Evolutionary conservation across 2,113 vertebrate genomes (phyloP), one percentile per base, ranked within the genome.

Genomic region (Nematolebias whitei): DNA sequence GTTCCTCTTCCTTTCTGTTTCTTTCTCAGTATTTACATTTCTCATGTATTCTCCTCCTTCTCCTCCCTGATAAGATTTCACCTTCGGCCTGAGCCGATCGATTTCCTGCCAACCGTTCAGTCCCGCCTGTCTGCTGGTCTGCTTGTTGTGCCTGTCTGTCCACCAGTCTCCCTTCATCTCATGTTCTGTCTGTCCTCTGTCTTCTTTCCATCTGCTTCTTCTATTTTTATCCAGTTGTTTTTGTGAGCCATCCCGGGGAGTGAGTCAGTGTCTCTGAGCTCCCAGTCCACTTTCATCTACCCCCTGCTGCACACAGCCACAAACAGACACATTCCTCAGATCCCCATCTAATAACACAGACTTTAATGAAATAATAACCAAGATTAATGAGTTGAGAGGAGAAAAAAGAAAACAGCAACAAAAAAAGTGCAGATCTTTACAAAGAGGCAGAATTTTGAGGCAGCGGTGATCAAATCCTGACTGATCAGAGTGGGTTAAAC

Each of bases 261-360:
- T 89, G 80, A 84, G 74, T 87, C 82, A 87, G 63, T 74, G 65
- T 84, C 86, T 85, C 85, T 83, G 67, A 83, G 75, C 82, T 74
- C 77, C n/a, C 60, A 58, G 45, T 71, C 68, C 79, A 70, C 83
- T 92, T 88, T 83, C 72, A 86, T 86, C 79, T 66, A 79, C 65
- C 64, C 68, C 58, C 63, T 64, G 51, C 47, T 48, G 45, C 60
- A 62, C 60, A 43, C 43, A 55, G 44, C 29, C 49, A 26, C 55
- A 60, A 48, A 38, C 40, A 66, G 32, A 47, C 50, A 47, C 47
- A 41, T 45, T 38, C 58, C 44, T 48, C 56, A 16, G 14, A 50
- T 66, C 38, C 56, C 43, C 12, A 69, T 76, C 62, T 51, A 50
- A 39, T 49, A 72, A 35, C 32, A 35, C 9, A 1, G 32, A 35